A percentile compares a stretch with the other conserved stretches of the same genome.
These are phyloP conservation scores for Dendrocincla tyrannina DNA, from an alignment of 2,797 vertebrate genomes.

Conservation along the genomic window DNA sequence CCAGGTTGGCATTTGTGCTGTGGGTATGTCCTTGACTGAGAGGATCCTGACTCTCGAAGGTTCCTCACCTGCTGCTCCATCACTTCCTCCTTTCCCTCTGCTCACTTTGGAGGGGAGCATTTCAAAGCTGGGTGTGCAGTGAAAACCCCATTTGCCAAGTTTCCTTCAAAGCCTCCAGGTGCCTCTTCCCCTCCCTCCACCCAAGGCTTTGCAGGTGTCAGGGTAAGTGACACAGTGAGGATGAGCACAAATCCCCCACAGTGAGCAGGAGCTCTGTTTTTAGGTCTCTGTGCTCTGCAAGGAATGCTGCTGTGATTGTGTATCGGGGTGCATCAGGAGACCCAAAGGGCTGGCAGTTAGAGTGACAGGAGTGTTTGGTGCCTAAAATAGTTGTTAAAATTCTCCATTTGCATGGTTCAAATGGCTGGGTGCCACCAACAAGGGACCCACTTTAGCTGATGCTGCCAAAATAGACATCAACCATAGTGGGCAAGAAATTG, in stretches of 20 bases:
- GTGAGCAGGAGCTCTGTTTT: not conserved
- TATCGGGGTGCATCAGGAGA: not conserved
- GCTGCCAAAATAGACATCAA: not conserved
- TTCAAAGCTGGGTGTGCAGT: not conserved
- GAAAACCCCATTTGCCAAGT: not conserved
- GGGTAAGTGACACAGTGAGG: not conserved
- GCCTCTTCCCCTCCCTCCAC: not conserved
- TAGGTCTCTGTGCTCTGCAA: not conserved
- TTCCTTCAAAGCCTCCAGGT: not conserved
- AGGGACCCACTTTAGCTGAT: not conserved
- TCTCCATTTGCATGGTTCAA: not conserved
- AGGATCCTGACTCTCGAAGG: not conserved
- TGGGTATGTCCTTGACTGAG: not conserved
- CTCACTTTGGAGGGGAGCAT: not conserved
- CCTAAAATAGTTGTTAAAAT: not conserved
- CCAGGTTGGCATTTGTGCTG: not conserved
- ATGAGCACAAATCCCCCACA: not conserved
- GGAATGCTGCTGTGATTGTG: not conserved
- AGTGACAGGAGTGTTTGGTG: not conserved
- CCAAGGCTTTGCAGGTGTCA: not conserved
- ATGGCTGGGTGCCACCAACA: not conserved
- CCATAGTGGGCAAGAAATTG: fast-evolving
- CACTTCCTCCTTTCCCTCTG: not conserved
- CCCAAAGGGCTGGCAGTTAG: not conserved
- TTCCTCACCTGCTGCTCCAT: not conserved